Evolutionary conservation across 2,797 vertebrate genomes (phyloP), one percentile per base, ranked within the genome.

Genomic region (Falco columbarius): DNA sequence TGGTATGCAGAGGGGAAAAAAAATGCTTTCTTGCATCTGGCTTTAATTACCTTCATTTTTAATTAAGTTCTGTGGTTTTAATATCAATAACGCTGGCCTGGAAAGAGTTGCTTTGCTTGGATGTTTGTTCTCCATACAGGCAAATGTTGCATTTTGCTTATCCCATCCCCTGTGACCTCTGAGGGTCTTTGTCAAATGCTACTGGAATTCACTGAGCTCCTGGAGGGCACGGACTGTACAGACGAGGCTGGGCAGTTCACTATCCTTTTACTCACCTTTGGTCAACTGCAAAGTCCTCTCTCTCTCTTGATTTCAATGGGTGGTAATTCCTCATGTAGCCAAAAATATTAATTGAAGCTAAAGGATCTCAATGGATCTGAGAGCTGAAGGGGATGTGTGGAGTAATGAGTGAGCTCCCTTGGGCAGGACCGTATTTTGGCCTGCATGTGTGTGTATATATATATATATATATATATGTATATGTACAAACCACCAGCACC

Each of bases 41-140:
- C 20, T 96, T 93, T 93, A 89, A 94, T 96, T 89, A 83, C 59
- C 12, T 83, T 86, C 40, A 58, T 58, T 89, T 91, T 90, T 96
- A 94, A 93, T 96, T 89, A 91, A 88, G 67, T 94, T 83, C 63
- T 82, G 76, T 54, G 81, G 90, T 54, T 93, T 94, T 80, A 72
- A 72, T 86, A 83, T 93, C 84, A 83, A 83, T 44, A 94, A 46
- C 77, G 20, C 40, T 59, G 23, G 72, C 54, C 58, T 94, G 76
- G 84, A 93, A 93, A 89, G 58, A 55, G 14, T 82, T 58, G 17
- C 32, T 91, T 86, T 67, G 72, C 76, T 54, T 67, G 49, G 63
- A 40, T 82, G 40, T 63, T 82, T 80, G 29, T 75, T 91, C 63
- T 80, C 54, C 32, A 42, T 38, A 11, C 4, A 11, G 49, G 63